Base-by-base conservation (phyloP, 2,888 invertebrate genomes). In the Dryobota labecula region DNA sequence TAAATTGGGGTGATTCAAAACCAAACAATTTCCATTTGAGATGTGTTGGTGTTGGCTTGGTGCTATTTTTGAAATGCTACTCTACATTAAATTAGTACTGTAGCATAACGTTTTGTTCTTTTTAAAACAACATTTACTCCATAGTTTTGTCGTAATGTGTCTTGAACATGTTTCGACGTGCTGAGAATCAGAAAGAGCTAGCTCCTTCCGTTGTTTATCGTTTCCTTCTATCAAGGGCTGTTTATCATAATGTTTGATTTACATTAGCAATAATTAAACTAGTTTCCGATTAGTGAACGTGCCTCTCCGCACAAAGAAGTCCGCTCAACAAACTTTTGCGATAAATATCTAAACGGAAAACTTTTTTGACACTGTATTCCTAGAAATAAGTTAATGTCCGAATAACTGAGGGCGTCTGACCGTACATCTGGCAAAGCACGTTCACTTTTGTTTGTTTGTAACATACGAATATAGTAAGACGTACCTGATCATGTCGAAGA, bases 401-500 rank as follows among this genome's bases (percentile, higher is more conserved):
- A 82, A 82, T 79, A 83, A 78, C 68, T 67, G 82, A 74, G 63
- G 45, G 76, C 83, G 76, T 58, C 51, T 73, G 73, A 63, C 75
- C 77, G 76, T 85, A 84, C 84, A 86, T 89, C 84, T 87, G 86
- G 86, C 81, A 78, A 68, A 76, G 78, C 86, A 88, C 89, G 82
- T 87, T 89, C 89, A 87, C 90, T 87, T 88, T 88, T 90, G 87
- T 89, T 86, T 86, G 85, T 84, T 78, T 78, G 76, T 80, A 86
- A 80, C 76, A 84, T 74, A 77, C 80, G 81, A 81, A 92, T 94
- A 53, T 71, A 71, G 73, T 70, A 58, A 70, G 60, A 82, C 78
- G 73, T 87, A 97, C 97, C 97, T 97, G 96, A 88, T 96, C 93
- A 71, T 91, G 91, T 77, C 94, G 93, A 86, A 97, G 96, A 84